These are phyloP conservation scores for Trichechus manatus DNA, from an alignment of 2,113 vertebrate genomes.

Conservation along the genomic window DNA sequence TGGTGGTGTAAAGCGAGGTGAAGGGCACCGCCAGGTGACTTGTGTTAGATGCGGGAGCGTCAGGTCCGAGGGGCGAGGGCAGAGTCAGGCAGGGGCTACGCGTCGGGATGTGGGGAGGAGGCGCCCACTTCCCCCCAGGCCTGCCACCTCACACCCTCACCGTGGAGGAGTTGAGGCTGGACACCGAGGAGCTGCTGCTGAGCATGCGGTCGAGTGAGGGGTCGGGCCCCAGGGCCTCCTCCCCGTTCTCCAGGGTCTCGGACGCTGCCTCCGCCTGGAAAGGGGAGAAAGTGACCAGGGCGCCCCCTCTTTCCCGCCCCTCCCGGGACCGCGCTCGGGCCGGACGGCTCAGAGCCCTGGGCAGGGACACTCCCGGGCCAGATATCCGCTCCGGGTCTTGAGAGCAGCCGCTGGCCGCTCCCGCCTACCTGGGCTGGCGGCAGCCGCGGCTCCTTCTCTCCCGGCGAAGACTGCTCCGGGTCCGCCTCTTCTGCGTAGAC, in stretches of 20 bases:
- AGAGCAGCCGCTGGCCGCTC: constrained; percentile 41
- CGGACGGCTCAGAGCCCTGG: not conserved
- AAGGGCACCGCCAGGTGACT: not conserved
- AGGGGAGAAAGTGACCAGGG: not conserved
- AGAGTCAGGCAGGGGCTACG: not conserved
- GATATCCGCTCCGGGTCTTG: constrained; percentile 70
- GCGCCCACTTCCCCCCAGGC: not conserved
- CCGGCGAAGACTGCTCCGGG: not conserved
- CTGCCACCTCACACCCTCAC: constrained; percentile 59
- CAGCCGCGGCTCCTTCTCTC: not conserved
- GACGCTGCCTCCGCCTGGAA: not conserved
- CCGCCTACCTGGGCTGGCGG: constrained; percentile 76
- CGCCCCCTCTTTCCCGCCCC: not conserved
- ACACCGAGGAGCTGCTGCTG: constrained; percentile 90
- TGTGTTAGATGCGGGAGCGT: not conserved
- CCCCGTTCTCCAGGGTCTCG: constrained; percentile 77
- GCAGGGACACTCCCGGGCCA: not conserved
- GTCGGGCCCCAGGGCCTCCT: not conserved
- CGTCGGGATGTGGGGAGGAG: fast-evolving
- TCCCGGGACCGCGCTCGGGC: not conserved
- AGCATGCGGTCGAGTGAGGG: constrained; percentile 76
- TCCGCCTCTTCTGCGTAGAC: not conserved
- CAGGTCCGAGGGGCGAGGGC: not conserved
- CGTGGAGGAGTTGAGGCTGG: constrained; percentile 92
- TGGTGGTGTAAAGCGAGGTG: fast-evolving